A percentile compares a stretch with the other conserved stretches of the same genome.
Evolutionary conservation across 2,888 invertebrate species (phyloP).

Genomic region (Athrips mouffetella): DNA sequence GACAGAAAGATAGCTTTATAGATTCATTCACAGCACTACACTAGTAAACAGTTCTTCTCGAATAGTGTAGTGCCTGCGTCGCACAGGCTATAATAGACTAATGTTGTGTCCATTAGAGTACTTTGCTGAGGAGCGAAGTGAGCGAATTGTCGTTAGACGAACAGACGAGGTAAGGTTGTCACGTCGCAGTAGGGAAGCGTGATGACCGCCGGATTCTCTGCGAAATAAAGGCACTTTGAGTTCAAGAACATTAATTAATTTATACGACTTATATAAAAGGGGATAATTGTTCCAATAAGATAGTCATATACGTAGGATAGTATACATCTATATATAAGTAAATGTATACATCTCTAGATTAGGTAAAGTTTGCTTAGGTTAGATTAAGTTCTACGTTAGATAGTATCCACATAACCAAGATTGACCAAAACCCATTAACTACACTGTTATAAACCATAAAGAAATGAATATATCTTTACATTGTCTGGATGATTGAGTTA

Average conservation of each 20-base stretch:
- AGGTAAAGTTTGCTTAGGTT: too few relatives aligned
- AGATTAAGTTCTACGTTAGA: too few relatives aligned
- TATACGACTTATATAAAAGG: too few relatives aligned
- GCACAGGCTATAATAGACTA: conserved; percentile 59
- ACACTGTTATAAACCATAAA: too few relatives aligned
- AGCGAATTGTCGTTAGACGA: conserved; percentile 60
- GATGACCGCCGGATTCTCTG: conserved; percentile 65
- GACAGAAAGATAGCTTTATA: neutral
- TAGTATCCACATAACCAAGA: too few relatives aligned
- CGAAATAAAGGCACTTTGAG: conserved; percentile 21
- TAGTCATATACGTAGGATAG: too few relatives aligned
- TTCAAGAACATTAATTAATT: neutral
- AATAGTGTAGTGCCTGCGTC: conserved; percentile 28
- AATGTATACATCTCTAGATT: too few relatives aligned
- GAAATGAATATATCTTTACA: too few relatives aligned
- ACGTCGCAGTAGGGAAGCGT: conserved; percentile 60
- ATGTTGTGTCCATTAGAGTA: conserved; percentile 62
- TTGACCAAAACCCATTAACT: too few relatives aligned
- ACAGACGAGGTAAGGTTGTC: conserved; percentile 66
- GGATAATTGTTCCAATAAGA: too few relatives aligned
- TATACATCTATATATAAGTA: too few relatives aligned
- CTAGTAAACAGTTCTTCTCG: conserved; percentile 28
- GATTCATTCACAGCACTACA: conserved; percentile 40
- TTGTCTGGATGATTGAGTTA: too few relatives aligned
- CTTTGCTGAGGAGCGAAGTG: conserved; percentile 59